Evolutionary conservation across 2,888 invertebrate genomes (phyloP).

Genomic region (Bimastos eiseni): DNA sequence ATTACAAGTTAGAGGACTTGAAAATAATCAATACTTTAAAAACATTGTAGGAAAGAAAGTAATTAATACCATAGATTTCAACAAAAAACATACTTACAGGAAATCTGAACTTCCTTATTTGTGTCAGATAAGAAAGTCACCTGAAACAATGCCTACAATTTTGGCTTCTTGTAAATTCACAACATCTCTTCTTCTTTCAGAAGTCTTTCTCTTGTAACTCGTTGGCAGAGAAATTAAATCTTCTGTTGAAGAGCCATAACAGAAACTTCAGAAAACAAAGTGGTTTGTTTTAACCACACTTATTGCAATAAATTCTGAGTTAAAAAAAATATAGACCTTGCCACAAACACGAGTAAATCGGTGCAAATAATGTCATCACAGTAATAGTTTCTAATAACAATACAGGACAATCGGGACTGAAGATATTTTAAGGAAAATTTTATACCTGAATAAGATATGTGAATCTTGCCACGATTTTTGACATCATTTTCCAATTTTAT

Average conservation of each 20-base stretch:
- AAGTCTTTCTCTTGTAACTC: neutral
- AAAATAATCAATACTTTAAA: slow-evolving; percentile 10
- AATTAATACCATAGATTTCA: neutral
- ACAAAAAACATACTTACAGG: neutral
- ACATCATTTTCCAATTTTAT: neutral
- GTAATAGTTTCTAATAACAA: neutral
- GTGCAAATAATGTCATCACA: neutral
- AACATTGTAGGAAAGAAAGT: neutral
- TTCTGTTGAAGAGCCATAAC: neutral
- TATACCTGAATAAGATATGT: neutral
- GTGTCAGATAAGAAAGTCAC: neutral
- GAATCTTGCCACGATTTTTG: neutral
- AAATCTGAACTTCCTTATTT: neutral
- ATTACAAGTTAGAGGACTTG: neutral
- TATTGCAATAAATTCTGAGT: neutral
- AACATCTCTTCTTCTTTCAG: neutral
- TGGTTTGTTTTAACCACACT: neutral
- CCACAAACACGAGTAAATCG: neutral
- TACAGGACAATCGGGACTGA: neutral
- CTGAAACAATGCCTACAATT: neutral
- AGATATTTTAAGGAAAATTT: neutral
- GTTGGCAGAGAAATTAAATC: neutral
- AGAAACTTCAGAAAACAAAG: too few relatives aligned
- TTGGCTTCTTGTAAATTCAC: neutral
- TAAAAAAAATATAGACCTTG: neutral